Conservation (phyloP, 2,113 vertebrate genomes). For the Percopsis transmontana region DNA sequence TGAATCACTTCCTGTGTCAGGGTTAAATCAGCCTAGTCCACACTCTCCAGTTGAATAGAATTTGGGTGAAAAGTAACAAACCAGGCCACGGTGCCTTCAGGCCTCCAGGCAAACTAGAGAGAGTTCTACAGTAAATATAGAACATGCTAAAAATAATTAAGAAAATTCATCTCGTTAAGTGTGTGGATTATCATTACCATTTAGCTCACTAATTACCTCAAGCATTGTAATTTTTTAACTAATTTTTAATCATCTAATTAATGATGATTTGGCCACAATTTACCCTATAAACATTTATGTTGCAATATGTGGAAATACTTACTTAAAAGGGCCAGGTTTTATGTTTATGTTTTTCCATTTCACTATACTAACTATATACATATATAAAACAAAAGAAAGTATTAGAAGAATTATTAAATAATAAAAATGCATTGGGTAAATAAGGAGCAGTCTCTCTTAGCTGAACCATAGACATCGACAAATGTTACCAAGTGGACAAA, state of each 20-base stretch:
- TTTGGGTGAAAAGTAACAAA: constrained; percentile 68
- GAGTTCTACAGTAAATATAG: constrained; percentile 48
- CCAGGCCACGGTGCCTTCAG: constrained; percentile 38
- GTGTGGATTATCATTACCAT: constrained; percentile 34
- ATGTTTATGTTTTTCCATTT: not conserved
- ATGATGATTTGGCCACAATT: not conserved
- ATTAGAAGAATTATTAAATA: no score
- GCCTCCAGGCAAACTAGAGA: constrained; percentile 48
- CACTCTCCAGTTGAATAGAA: constrained; percentile 45
- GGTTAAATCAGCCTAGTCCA: constrained; percentile 60
- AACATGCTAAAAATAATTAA: constrained; percentile 54
- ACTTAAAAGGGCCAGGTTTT: no score
- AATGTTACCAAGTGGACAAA: no score
- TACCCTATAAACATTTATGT: not conserved
- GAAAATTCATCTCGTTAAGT: constrained; percentile 55
- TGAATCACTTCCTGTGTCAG: constrained; percentile 29
- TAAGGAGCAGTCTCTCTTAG: no score
- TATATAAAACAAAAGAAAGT: no score
- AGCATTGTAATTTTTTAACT: constrained; percentile 5
- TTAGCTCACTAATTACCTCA: constrained; percentile 54
- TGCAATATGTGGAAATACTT: no score
- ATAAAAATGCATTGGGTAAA: no score
- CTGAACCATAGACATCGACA: no score
- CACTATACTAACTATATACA: no score
- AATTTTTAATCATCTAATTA: not conserved